A percentile compares a stretch with the other conserved stretches of the same genome.
These are phyloP conservation scores for Pilophorus perplexus DNA, from an alignment of 2,888 invertebrate genomes.

Conservation along the genomic window DNA sequence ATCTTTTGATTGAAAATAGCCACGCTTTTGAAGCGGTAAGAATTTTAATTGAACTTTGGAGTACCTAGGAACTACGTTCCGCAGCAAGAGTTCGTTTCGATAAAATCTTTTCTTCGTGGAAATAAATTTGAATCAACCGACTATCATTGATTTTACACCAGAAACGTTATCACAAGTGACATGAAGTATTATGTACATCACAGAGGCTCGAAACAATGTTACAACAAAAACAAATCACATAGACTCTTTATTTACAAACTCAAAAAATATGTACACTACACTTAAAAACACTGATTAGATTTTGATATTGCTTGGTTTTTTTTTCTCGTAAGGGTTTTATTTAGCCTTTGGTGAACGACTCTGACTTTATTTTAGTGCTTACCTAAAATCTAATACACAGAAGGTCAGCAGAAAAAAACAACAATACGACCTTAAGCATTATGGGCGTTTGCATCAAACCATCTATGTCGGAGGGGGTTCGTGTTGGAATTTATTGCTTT, in stretches of 20 bases:
- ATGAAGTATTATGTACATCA: slow-evolving; percentile 34
- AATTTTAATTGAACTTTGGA: slow-evolving; percentile 27
- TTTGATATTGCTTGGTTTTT: slow-evolving; percentile 31
- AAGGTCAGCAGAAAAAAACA: not conserved
- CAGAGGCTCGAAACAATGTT: slow-evolving; percentile 23
- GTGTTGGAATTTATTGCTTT: too few relatives aligned
- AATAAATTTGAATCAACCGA: not conserved
- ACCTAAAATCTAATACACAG: slow-evolving; percentile 4
- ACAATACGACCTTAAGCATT: not conserved
- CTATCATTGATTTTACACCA: not conserved
- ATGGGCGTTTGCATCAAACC: too few relatives aligned
- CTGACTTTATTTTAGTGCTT: slow-evolving; percentile 1
- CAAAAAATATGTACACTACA: slow-evolving; percentile 21
- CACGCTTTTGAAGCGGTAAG: slow-evolving; percentile 6
- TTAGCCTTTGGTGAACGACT: too few relatives aligned
- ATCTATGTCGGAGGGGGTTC: too few relatives aligned
- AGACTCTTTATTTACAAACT: slow-evolving; percentile 33
- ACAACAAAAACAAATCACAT: slow-evolving; percentile 22
- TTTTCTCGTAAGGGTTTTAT: too few relatives aligned
- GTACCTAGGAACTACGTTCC: slow-evolving; percentile 34
- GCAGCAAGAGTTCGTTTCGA: slow-evolving; percentile 8
- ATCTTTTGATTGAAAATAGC: slow-evolving; percentile 32
- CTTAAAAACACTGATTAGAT: slow-evolving; percentile 22
- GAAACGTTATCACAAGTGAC: slow-evolving; percentile 35
- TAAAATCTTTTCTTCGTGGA: not conserved